Conservation (phyloP, 2,113 vertebrate genomes). For the Cinclus cinclus region DNA sequence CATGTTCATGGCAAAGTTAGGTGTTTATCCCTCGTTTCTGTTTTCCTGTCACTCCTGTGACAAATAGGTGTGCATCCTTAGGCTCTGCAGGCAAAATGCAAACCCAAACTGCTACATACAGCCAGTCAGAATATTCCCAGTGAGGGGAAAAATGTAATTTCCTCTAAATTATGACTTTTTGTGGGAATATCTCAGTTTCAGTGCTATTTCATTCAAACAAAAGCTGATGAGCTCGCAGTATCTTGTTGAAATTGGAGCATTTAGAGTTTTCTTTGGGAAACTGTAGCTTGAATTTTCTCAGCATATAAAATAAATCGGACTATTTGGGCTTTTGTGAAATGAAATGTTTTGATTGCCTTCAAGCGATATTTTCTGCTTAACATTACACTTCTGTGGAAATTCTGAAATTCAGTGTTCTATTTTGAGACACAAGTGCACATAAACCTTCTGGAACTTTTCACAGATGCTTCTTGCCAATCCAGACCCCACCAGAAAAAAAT, state of each 20-base stretch:
- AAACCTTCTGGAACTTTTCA: neutral
- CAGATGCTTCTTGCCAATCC: neutral
- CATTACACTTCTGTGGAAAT: neutral
- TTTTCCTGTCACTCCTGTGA: neutral
- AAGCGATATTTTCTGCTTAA: slow-evolving; percentile 2
- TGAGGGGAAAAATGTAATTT: neutral
- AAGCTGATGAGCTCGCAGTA: neutral
- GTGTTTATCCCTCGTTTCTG: neutral
- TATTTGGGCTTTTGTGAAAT: neutral
- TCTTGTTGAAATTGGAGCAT: neutral
- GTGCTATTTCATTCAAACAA: neutral
- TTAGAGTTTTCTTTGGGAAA: neutral
- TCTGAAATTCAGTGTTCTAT: neutral
- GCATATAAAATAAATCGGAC: neutral
- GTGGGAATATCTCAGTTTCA: neutral
- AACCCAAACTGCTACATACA: neutral
- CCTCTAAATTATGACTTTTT: neutral
- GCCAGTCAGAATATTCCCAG: neutral
- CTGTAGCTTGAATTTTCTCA: neutral
- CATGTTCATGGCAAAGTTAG: neutral
- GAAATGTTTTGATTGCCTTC: slow-evolving; percentile 7
- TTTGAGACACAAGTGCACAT: neutral
- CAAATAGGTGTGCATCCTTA: neutral
- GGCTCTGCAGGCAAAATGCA: neutral
- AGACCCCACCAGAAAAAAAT: neutral